phyloP scores from a whole-genome alignment of 2,113 vertebrate species.

The Cranoglanis bouderius region DNA sequence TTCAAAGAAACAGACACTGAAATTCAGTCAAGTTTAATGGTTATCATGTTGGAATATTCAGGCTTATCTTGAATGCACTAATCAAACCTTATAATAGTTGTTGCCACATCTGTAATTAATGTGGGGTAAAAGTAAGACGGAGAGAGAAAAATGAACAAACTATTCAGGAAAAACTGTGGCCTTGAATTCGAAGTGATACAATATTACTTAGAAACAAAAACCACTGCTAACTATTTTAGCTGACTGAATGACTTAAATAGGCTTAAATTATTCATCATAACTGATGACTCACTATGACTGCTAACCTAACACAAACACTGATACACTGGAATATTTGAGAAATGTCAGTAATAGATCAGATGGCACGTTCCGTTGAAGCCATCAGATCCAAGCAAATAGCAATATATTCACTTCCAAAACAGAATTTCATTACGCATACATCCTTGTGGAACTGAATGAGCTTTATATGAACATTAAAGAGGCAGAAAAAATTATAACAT shows the following conservation, averaged over 20 bases:
- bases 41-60: slow-evolving; percentile 4
- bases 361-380: not conserved
- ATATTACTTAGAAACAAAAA: not conserved
- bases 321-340: not conserved
- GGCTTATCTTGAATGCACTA: not conserved
- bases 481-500: not conserved
- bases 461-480: not conserved
- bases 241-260: not conserved
- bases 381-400: not conserved
- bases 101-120: not conserved
- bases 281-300: not conserved
- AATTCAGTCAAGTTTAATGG: slow-evolving; percentile 1
- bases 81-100: not conserved
- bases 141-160: not conserved
- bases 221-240: not conserved
- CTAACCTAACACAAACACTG: not conserved
- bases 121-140: not conserved
- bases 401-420: not conserved
- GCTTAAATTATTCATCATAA: slow-evolving; percentile 13
- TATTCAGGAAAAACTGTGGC: not conserved
- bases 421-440: not conserved
- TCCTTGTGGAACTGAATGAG: not conserved
- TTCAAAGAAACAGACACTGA: not conserved
- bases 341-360: not conserved
- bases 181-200: not conserved